Base-by-base conservation (phyloP, 2,797 vertebrate genomes). In the Mionectes olivaceus region DNA sequence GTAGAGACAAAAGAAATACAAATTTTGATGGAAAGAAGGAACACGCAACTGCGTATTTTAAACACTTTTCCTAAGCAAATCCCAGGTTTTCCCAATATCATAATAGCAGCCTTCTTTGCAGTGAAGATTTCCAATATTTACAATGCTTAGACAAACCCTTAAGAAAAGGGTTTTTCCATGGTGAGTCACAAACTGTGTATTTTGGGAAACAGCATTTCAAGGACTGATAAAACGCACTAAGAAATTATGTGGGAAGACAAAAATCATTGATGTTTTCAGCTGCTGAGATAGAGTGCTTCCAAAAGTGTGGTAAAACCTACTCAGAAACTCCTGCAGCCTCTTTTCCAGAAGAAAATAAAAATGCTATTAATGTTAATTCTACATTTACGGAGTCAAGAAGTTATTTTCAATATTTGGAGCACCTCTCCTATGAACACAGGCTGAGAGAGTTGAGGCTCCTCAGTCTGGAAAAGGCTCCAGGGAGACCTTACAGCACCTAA, bases 231-330 rank as follows among this genome's bases (percentile, higher is more conserved):
- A 95, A 95, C 2, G 1, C 59, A 82, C 50, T 33, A 64, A 78
- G 76, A 94, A 94, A 95, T 81, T 83, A 93, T 73, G 93, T 95
- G 91, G 93, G 93, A 96, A 96, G 91, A 91, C 43, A 89, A 89
- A 94, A 95, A 79, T 63, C 93, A 84, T 49, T 89, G 67, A 91
- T 91, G 83, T 83, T 92, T 92, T 91, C 84, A 92, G 68, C 87
- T 94, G 77, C 80, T 85, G 68, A 75, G 50, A 93, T 74, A 85
- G 49, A 89, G 23, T 33, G 32, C 69, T 95, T 89, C 68, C 71
- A 88, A 83, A 87, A 61, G 46, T n/a, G 16, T 46, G 63, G 49
- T 30, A 83, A 90, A 95, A 83, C 11, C 61, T 47, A 67, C 19
- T 1, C 1, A 95, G 41, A 43, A 80, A 28, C 33, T 81, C 63